Evolutionary conservation across 2,888 invertebrate genomes (phyloP).

Genomic region (Trachelus iudaicus): DNA sequence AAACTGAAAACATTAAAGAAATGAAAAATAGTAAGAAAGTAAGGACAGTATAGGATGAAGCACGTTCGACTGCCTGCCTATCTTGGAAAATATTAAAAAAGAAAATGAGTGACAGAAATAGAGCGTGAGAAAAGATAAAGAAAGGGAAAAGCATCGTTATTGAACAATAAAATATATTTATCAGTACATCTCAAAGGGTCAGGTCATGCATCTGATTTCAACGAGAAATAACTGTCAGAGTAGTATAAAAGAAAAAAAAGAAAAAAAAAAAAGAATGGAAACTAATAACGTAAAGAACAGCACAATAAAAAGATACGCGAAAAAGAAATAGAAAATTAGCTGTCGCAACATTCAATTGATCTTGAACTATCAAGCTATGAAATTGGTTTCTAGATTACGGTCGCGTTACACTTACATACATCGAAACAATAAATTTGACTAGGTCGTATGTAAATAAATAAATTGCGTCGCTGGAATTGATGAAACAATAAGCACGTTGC

Average conservation of each 20-base stretch:
- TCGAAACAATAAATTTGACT: neutral
- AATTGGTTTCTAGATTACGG: neutral
- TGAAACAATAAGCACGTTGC: neutral
- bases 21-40: conserved; percentile 1
- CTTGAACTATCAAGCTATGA: neutral
- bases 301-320: neutral
- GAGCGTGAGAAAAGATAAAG: conserved; percentile 1
- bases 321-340: neutral
- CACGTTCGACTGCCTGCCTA: neutral
- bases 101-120: neutral
- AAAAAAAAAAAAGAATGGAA: neutral
- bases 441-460: neutral
- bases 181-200: neutral
- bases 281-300: neutral
- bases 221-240: neutral
- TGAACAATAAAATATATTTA: neutral
- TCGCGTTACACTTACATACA: too few relatives aligned
- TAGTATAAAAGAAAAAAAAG: neutral
- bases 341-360: neutral
- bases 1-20: neutral
- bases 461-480: neutral
- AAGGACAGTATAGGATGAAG: neutral
- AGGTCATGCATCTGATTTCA: neutral
- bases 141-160: conserved; percentile 1
- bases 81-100: neutral